Evolutionary conservation across 2,113 vertebrate species (phyloP), one percentile per base, ranked within the genome.

Genomic region (Oceanodroma tethys): DNA sequence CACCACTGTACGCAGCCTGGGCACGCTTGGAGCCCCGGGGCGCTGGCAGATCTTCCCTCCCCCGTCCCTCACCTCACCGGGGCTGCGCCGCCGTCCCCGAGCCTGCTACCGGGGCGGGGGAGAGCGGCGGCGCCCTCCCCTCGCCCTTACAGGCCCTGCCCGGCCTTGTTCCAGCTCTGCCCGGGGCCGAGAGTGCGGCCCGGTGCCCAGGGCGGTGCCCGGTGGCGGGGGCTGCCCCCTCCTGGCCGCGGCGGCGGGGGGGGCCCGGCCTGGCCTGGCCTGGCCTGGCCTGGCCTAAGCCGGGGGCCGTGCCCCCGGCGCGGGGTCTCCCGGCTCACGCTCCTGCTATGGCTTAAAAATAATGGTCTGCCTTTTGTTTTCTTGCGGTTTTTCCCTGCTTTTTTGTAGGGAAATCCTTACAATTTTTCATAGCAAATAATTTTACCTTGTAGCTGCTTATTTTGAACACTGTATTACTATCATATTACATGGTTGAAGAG

Each of bases 281-380:
- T 12, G 40, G 40, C n/a, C n/a, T n/a, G 17, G 6, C 50, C 4
- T 2, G 3, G 34, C n/a, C 20, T 2, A 9, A 43, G 16, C 43
- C 3, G 11, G 6, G 9, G 27, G 20, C 19, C 3, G 4, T 4
- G 14, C 5, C 4, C 16, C 10, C 23, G 13, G 34, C 1, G 1
- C 2, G 2, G 59, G 20, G 5, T 13, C 4, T 23, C 2, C 7
- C 2, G 16, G 8, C 7, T 11, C 4, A 15, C 0, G 3, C 13
- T 26, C 7, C 11, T 12, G 6, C 5, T 12, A 4, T 0, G 17
- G 3, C 26, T 26, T 26, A 5, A 58, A 59, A 47, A 10, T 20
- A 11, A 23, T 4, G 12, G 8, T n/a, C 11, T 40, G 11, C 6
- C 12, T 59, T 36, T 38, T 36, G 3, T 13, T n/a, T 22, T 50